Percentiles rank a stretch among this genome's conserved stretches.
Conservation (phyloP, 2,888 invertebrate species). For the Entomobrya proxima region DNA sequence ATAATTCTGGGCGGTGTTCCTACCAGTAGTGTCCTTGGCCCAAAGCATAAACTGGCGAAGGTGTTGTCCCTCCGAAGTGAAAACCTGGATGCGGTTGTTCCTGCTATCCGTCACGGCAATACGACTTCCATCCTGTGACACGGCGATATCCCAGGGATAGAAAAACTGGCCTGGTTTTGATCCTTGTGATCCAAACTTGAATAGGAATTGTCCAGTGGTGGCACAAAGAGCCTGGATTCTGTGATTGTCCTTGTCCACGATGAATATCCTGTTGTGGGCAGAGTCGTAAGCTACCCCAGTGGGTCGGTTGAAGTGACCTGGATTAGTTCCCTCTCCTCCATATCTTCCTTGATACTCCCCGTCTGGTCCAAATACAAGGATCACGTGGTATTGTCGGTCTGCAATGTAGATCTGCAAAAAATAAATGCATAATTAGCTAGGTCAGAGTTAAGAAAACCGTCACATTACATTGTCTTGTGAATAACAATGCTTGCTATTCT, state of each 20-base stretch:
- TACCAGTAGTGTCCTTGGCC: not conserved
- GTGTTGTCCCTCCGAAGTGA: slow-evolving; percentile 86
- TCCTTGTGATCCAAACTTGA: slow-evolving; percentile 89
- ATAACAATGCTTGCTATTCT: not conserved
- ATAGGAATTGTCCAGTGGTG: slow-evolving; percentile 85
- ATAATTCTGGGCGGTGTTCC: slow-evolving; percentile 78
- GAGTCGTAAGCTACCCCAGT: slow-evolving; percentile 69
- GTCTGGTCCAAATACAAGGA: slow-evolving; percentile 58
- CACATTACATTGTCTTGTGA: not conserved
- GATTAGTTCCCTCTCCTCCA: slow-evolving; percentile 35
- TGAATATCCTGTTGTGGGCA: slow-evolving; percentile 84
- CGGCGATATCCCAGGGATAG: slow-evolving; percentile 76
- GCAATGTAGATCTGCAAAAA: slow-evolving; percentile 64
- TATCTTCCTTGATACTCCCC: slow-evolving; percentile 48
- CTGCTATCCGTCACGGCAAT: slow-evolving; percentile 97
- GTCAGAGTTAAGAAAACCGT: too few relatives aligned
- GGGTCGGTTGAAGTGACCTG: slow-evolving; percentile 59
- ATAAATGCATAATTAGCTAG: too few relatives aligned
- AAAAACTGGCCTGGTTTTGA: slow-evolving; percentile 3
- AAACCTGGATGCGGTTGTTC: slow-evolving; percentile 94
- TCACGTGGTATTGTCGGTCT: slow-evolving; percentile 57
- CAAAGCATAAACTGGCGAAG: slow-evolving; percentile 79
- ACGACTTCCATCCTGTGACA: slow-evolving; percentile 86
- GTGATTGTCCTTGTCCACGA: slow-evolving; percentile 99
- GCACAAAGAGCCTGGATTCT: slow-evolving; percentile 89